Conservation (phyloP, 2,888 invertebrate species). For the Pinctada fucata region DNA sequence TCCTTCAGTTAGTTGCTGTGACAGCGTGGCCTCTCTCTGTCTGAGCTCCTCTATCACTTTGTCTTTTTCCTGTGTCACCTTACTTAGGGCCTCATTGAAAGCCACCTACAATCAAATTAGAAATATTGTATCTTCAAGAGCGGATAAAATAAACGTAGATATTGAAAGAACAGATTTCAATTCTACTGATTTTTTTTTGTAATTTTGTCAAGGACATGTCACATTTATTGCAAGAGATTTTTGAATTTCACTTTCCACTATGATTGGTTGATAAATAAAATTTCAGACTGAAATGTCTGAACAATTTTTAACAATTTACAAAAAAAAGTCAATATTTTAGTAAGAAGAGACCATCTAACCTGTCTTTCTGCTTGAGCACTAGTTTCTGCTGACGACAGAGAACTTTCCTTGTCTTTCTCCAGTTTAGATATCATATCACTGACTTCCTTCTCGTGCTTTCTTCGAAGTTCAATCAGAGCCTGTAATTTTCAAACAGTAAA, state of each 20-base stretch:
- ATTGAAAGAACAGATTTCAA: too few species aligned
- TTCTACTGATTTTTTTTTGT: too few species aligned
- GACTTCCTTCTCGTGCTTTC: conserved; percentile 84
- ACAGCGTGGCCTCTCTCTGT: conserved; percentile 77
- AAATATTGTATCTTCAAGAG: not conserved
- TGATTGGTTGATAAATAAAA: too few species aligned
- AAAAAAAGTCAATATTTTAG: too few species aligned
- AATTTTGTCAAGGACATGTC: too few species aligned
- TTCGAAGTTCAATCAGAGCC: conserved; percentile 42
- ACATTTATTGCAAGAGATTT: too few species aligned
- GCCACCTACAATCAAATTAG: conserved; percentile 61
- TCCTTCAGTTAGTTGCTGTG: conserved; percentile 55
- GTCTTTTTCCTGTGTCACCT: conserved; percentile 85
- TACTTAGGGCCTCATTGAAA: conserved; percentile 83
- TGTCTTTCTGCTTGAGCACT: conserved; percentile 70
- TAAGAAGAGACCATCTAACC: conserved; percentile 42
- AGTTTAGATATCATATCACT: conserved; percentile 81
- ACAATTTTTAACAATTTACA: too few species aligned
- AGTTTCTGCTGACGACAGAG: conserved; percentile 54
- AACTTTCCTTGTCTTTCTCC: conserved; percentile 64
- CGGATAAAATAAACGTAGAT: too few species aligned
- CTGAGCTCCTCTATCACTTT: conserved; percentile 83
- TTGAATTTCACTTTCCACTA: too few species aligned
- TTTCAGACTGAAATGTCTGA: too few species aligned
- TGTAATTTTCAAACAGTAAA: conserved; percentile 18